A percentile compares a stretch with the other conserved stretches of the same genome.
Conservation (phyloP, 1,140 invertebrate genomes). For the Nasonia giraulti region DNA sequence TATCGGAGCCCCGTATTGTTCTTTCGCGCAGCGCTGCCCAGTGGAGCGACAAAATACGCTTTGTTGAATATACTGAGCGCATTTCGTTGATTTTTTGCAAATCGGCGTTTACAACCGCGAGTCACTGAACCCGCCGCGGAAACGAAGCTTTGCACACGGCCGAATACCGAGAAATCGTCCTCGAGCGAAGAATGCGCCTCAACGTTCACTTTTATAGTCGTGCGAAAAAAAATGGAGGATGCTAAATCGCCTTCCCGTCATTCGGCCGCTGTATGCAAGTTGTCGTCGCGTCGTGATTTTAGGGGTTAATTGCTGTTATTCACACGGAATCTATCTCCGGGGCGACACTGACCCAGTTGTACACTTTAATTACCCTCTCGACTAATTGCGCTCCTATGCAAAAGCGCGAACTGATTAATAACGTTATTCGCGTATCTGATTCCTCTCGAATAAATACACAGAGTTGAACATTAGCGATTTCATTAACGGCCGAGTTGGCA, state of each 20-base stretch:
- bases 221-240: background rate
- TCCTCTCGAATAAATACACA: background rate
- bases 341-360: slow-evolving; percentile 12
- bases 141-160: background rate
- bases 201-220: background rate
- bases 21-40: background rate
- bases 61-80: background rate
- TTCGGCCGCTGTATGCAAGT: background rate
- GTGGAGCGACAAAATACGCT: slow-evolving; percentile 21
- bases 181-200: background rate
- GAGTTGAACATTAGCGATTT: background rate
- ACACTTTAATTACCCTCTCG: background rate
- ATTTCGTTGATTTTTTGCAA: background rate
- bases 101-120: background rate
- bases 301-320: slow-evolving; percentile 25
- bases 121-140: background rate
- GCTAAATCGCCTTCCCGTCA: background rate
- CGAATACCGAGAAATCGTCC: slow-evolving; percentile 2
- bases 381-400: background rate
- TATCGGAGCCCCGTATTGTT: background rate
- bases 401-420: background rate
- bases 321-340: background rate
- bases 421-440: background rate
- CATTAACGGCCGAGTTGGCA: background rate
- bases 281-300: background rate